phyloP scores from a whole-genome alignment of 2,888 invertebrate species.

The Mellilla xanthometata region DNA sequence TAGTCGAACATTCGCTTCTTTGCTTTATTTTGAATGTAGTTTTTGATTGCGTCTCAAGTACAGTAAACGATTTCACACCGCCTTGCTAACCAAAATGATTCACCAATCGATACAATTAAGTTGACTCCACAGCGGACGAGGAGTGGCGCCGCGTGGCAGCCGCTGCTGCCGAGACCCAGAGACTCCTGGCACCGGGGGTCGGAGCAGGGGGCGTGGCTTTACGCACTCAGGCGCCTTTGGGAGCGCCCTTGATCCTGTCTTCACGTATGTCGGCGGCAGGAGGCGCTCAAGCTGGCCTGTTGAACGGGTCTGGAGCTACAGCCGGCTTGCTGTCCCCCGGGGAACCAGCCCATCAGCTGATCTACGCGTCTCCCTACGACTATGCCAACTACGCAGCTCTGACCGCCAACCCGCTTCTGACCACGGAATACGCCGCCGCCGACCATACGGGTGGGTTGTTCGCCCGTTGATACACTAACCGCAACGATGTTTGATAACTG shows the following conservation, averaged over 20 bases:
- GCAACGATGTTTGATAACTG: constrained; percentile 32
- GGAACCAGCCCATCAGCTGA: constrained; percentile 90
- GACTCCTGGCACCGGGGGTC: constrained; percentile 84
- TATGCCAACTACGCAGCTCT: constrained; percentile 96
- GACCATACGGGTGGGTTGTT: constrained; percentile 97
- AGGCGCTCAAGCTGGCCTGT: constrained; percentile 87
- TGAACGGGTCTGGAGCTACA: constrained; percentile 62
- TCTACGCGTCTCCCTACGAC: constrained; percentile 93
- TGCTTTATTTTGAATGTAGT: too few species aligned
- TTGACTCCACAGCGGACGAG: constrained; percentile 87
- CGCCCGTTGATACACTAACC: constrained; percentile 70
- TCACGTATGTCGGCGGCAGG: constrained; percentile 89
- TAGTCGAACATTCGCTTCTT: too few species aligned
- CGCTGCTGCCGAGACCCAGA: constrained; percentile 91
- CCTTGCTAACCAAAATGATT: constrained; percentile 30
- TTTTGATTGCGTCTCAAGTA: not conserved
- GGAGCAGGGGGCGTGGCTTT: constrained; percentile 83
- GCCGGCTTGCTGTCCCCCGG: constrained; percentile 80
- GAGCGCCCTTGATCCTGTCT: constrained; percentile 96
- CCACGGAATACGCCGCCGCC: constrained; percentile 90
- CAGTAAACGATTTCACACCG: too few species aligned
- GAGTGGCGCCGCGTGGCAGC: constrained; percentile 93
- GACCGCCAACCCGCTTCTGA: constrained; percentile 90
- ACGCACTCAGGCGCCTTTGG: constrained; percentile 89
- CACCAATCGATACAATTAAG: constrained; percentile 72